phyloP scores from a whole-genome alignment of 1,140 invertebrate species.

The Caerostris extrusa region DNA sequence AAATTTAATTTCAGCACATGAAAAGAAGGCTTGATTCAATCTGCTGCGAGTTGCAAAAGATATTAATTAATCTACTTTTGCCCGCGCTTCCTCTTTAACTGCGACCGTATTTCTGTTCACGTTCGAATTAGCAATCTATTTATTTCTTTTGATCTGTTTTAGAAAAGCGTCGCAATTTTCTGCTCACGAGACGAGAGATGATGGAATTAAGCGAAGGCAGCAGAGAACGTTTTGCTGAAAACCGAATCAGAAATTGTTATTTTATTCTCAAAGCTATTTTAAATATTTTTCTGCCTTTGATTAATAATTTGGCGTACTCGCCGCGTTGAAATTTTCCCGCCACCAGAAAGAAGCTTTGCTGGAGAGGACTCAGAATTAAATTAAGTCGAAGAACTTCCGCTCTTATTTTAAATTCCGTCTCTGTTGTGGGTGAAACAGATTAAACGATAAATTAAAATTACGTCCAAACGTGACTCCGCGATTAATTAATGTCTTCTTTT shows the following conservation, averaged over 20 bases:
- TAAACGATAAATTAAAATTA: conserved; percentile 23
- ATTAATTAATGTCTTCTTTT: background rate
- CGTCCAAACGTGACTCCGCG: background rate
- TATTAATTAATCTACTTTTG: conserved; percentile 32
- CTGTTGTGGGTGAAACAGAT: conserved; percentile 28
- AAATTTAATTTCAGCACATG: conserved; percentile 3
- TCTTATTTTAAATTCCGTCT: conserved; percentile 27
- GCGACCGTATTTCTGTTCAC: conserved; percentile 27
- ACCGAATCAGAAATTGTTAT: conserved; percentile 12
- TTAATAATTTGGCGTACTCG: background rate
- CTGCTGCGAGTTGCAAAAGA: conserved; percentile 16
- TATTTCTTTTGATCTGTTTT: conserved; percentile 39
- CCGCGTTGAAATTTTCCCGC: conserved; percentile 15
- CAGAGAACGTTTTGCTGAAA: conserved; percentile 2
- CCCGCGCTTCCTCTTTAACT: background rate
- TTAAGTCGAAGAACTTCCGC: background rate
- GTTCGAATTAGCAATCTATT: conserved; percentile 37
- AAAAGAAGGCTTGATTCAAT: background rate
- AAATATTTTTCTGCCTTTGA: conserved; percentile 33
- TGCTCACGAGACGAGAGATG: background rate
- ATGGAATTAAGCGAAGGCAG: background rate
- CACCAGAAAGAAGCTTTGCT: background rate
- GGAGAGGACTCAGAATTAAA: background rate
- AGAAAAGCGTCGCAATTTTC: conserved; percentile 28
- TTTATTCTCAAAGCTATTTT: conserved; percentile 35